Conservation (phyloP, 2,797 vertebrate genomes). For the Eidolon dupreanum region DNA sequence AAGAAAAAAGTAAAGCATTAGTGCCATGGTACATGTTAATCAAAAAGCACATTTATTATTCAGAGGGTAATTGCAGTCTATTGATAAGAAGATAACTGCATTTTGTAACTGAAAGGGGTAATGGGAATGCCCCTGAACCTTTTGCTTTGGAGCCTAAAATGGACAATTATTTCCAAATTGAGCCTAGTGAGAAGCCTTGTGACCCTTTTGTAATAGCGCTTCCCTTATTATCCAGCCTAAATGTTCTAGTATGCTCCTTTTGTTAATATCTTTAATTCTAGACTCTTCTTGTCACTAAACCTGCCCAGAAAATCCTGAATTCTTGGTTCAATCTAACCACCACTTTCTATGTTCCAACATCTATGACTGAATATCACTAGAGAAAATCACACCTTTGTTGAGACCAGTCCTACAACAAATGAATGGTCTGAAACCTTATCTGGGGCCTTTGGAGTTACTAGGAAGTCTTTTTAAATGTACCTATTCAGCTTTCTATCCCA, state of each 20-base stretch:
- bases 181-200: not conserved
- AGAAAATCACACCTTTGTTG: not conserved
- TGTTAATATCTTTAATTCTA: not conserved
- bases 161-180: not conserved
- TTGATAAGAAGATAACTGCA: not conserved
- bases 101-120: not conserved
- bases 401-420: not conserved
- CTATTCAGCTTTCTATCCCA: not conserved
- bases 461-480: not conserved
- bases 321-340: constrained; percentile 1
- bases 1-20: constrained; percentile 1
- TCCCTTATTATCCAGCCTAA: not conserved
- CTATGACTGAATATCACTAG: not conserved
- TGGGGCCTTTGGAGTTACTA: not conserved
- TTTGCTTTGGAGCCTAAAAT: constrained; percentile 16
- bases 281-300: not conserved
- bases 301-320: not conserved
- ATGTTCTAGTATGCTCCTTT: not conserved
- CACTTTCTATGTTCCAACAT: not conserved
- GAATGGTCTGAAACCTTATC: not conserved
- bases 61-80: not conserved
- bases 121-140: not conserved
- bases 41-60: not conserved
- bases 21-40: not conserved
- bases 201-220: not conserved